These are phyloP conservation scores for Asbolus verrucosus DNA, from an alignment of 1,140 invertebrate species.

Conservation along the genomic window DNA sequence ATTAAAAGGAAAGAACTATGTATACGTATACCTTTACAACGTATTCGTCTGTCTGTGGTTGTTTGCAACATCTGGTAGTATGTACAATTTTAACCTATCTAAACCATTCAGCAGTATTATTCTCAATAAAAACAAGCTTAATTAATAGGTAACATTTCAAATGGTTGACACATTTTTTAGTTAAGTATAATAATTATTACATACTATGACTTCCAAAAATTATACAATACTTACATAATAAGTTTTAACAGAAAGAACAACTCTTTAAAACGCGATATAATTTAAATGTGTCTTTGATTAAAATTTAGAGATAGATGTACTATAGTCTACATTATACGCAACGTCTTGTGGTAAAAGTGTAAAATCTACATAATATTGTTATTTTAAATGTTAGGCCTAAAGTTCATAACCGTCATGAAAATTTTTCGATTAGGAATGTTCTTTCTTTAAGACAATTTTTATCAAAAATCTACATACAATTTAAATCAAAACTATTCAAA, in stretches of 20 bases:
- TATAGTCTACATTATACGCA: constrained; percentile 5
- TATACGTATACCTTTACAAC: constrained; percentile 35
- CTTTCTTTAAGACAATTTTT: constrained; percentile 39
- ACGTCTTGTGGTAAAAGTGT: constrained; percentile 32
- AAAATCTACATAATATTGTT: constrained; percentile 35
- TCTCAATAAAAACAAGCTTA: constrained; percentile 38
- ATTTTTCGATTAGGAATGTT: constrained; percentile 29
- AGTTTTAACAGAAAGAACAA: constrained; percentile 38
- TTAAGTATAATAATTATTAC: constrained; percentile 29
- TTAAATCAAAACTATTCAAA: constrained; percentile 22
- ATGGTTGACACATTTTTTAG: constrained; percentile 42
- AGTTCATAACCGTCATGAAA: constrained; percentile 27
- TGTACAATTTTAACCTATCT: constrained; percentile 32
- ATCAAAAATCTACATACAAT: constrained; percentile 39
- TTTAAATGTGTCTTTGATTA: constrained; percentile 21
- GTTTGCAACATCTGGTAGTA: constrained; percentile 14
- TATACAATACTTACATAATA: constrained; percentile 35
- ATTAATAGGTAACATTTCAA: constrained; percentile 40
- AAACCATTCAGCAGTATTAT: constrained; percentile 32
- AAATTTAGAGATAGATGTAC: constrained; percentile 29
- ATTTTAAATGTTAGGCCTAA: constrained; percentile 29
- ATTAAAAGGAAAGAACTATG: constrained; percentile 32
- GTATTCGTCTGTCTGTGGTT: constrained; percentile 5
- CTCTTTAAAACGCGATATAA: constrained; percentile 13
- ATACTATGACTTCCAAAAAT: constrained; percentile 31